Percentiles rank a stretch among this genome's conserved stretches.
These are phyloP conservation scores for Prosopocoilus inquinatus DNA, from an alignment of 2,888 invertebrate species.

Conservation along the genomic window DNA sequence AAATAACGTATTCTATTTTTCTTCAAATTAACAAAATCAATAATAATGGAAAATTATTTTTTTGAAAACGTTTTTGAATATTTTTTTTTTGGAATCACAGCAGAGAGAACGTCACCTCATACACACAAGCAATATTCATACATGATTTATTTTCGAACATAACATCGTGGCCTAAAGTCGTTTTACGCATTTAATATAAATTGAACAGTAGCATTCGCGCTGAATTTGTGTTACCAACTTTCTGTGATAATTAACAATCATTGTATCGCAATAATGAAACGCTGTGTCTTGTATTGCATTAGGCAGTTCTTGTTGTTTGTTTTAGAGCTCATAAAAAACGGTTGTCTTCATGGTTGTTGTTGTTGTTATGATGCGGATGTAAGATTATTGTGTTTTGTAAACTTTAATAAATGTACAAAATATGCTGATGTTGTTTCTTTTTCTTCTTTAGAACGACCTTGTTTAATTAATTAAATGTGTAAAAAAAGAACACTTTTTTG, in stretches of 20 bases:
- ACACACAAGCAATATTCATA: too few relatives aligned
- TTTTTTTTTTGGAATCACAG: too few relatives aligned
- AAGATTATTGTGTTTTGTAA: slow-evolving; percentile 31
- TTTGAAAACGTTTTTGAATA: too few relatives aligned
- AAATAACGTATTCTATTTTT: too few relatives aligned
- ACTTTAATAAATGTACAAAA: slow-evolving; percentile 31
- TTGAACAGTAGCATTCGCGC: slow-evolving; percentile 9
- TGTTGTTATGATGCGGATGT: slow-evolving; percentile 28
- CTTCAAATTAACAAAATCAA: too few relatives aligned
- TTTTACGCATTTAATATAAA: background rate
- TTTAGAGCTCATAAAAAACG: slow-evolving; percentile 26
- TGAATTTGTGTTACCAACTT: slow-evolving; percentile 44
- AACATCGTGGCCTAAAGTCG: too few relatives aligned
- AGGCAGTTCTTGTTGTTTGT: slow-evolving; percentile 46
- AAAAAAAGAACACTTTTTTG: too few relatives aligned
- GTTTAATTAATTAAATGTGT: too few relatives aligned
- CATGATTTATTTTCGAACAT: too few relatives aligned
- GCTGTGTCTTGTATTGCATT: slow-evolving; percentile 52
- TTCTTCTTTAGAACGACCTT: background rate
- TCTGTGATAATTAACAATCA: slow-evolving; percentile 54
- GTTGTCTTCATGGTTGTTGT: slow-evolving; percentile 24
- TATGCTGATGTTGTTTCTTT: background rate
- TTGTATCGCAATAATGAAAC: slow-evolving; percentile 52
- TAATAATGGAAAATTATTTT: too few relatives aligned
- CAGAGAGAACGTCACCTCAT: too few relatives aligned